Evolutionary conservation across 1,140 invertebrate species (phyloP), one percentile per base, ranked within the genome.

Genomic region (Lerema accius): DNA sequence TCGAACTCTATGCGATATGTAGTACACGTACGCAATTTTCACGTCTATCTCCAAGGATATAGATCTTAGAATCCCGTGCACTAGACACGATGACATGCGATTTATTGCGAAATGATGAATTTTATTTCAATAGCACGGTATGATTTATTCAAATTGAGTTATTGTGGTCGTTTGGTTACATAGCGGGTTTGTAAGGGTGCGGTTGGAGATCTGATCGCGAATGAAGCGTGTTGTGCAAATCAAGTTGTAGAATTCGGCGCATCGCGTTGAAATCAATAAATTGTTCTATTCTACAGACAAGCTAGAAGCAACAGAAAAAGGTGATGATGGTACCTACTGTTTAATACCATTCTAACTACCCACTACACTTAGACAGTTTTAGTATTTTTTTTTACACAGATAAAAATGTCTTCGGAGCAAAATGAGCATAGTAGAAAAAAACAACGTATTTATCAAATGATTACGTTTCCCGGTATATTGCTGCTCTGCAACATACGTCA

Each of bases 71-170:
- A 39, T 51, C 0, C 49, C 10, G 9, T 39, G 49, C 7, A 15
- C 0, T 14, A n/a, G 10, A 9, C n/a, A 55, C 39, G 37, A 55
- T 28, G 51, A 42, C 40, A 55, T 28, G 51, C 51, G 51, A 55
- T 55, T 55, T 55, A 55, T 55, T 43, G 39, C 51, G 51, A 42
- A 55, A 42, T 39, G 51, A 11, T 28, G 23, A 55, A 55, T 55
- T 55, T 55, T 55, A 55, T 55, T 55, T 55, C 51, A 55, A 55
- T 55, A 55, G 19, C 39, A 10, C 19, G 13, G 39, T 55, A 55
- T 55, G 51, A 55, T 55, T 55, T 55, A 55, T 55, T 43, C 13
- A 55, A 55, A 55, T 55, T 55, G 51, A 42, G 51, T 42, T 55
- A 55, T 55, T 55, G 51, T 55, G 37, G 51, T 43, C 39, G 39